phyloP scores from a whole-genome alignment of 2,113 vertebrate species.

The Zosterops japonicus region DNA sequence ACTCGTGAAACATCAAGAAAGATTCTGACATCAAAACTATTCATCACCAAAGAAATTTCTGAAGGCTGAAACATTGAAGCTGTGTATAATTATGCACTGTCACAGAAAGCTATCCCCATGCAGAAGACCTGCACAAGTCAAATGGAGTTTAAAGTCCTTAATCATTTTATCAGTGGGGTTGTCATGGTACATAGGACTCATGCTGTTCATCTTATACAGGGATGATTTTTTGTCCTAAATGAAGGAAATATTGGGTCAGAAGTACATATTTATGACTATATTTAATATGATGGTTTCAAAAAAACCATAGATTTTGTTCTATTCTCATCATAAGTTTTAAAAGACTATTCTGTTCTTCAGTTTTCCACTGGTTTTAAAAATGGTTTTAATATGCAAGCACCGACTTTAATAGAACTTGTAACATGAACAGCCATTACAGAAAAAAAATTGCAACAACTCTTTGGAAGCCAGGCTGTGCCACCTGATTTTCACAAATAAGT shows the following conservation, averaged over 20 bases:
- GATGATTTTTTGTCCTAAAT: neutral
- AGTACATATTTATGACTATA: neutral
- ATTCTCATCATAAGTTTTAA: neutral
- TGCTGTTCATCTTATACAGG: neutral
- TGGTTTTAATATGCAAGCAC: neutral
- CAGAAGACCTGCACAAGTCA: constrained; percentile 15
- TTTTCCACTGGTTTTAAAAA: neutral
- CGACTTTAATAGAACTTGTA: neutral
- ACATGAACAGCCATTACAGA: neutral
- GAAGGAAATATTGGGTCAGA: neutral
- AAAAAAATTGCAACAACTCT: neutral
- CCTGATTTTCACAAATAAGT: neutral
- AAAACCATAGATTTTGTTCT: neutral
- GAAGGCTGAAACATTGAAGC: constrained; percentile 49
- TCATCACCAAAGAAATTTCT: constrained; percentile 51
- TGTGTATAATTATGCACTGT: constrained; percentile 23
- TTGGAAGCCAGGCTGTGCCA: neutral
- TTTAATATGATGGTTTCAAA: neutral
- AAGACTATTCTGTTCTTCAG: neutral
- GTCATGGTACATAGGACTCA: neutral
- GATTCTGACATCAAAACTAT: constrained; percentile 67
- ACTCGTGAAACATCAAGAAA: constrained; percentile 52
- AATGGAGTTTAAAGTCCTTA: constrained; percentile 25
- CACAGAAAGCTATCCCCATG: neutral
- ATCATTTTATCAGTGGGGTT: neutral